Percentiles rank a stretch among this genome's conserved stretches.
phyloP scores from a whole-genome alignment of 2,113 vertebrate species.

The Gracilinanus agilis region DNA sequence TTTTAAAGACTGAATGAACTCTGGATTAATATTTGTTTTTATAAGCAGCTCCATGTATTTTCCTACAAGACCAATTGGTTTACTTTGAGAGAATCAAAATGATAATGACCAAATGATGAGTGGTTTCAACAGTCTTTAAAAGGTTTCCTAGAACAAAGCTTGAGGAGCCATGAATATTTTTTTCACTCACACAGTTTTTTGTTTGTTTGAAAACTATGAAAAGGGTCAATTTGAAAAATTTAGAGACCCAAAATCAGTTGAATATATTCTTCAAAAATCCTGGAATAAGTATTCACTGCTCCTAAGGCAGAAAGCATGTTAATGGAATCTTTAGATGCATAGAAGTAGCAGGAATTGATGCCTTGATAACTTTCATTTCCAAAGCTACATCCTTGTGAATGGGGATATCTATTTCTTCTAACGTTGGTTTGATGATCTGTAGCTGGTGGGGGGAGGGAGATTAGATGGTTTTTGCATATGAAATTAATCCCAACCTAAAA shows the following conservation, averaged over 20 bases:
- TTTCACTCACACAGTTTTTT: slow-evolving; percentile 62
- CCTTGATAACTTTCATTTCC: slow-evolving; percentile 75
- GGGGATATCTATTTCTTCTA: slow-evolving; percentile 77
- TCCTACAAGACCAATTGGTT: slow-evolving; percentile 29
- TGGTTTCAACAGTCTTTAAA: slow-evolving; percentile 87
- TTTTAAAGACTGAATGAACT: slow-evolving; percentile 85
- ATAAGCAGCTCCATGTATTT: neutral
- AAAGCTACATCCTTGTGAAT: slow-evolving; percentile 76
- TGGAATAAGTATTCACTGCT: slow-evolving; percentile 87
- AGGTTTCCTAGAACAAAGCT: slow-evolving; percentile 76
- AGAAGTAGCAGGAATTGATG: slow-evolving; percentile 65
- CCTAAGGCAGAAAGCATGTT: slow-evolving; percentile 84
- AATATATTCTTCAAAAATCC: slow-evolving; percentile 51
- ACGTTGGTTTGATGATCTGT: slow-evolving; percentile 76
- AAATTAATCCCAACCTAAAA: slow-evolving; percentile 78
- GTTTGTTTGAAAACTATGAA: slow-evolving; percentile 35
- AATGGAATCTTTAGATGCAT: slow-evolving; percentile 69
- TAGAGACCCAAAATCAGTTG: slow-evolving; percentile 60
- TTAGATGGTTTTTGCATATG: slow-evolving; percentile 70
- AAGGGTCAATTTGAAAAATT: slow-evolving; percentile 22
- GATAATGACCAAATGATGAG: slow-evolving; percentile 9
- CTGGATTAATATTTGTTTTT: slow-evolving; percentile 18
- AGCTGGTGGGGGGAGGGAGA: slow-evolving; percentile 68
- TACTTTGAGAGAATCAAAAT: neutral
- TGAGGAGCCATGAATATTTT: slow-evolving; percentile 87